Percentiles rank a stretch among this genome's conserved stretches.
These are phyloP conservation scores for Bettongia penicillata DNA, from an alignment of 2,113 vertebrate genomes.

Conservation along the genomic window DNA sequence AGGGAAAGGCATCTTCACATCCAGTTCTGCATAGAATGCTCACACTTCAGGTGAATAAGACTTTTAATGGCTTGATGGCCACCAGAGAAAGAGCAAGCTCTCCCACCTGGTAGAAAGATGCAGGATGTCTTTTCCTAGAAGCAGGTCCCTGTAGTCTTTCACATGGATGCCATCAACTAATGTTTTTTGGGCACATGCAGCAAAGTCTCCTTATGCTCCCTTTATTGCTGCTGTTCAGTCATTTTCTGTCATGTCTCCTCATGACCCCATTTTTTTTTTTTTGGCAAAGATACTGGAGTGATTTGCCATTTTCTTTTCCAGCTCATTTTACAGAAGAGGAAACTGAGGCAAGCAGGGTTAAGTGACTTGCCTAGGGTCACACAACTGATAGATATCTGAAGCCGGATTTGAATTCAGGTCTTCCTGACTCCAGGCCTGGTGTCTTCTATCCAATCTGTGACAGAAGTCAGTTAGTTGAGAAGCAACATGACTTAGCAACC, in stretches of 20 bases:
- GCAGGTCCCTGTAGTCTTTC: neutral
- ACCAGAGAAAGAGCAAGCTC: neutral
- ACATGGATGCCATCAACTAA: neutral
- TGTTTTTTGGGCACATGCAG: neutral
- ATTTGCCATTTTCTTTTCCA: neutral
- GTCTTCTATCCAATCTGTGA: neutral
- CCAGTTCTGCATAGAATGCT: neutral
- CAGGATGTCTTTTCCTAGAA: neutral
- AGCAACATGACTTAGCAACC: neutral
- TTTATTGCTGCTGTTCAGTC: neutral
- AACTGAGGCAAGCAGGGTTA: neutral
- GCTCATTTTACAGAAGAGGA: neutral
- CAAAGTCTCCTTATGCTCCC: neutral
- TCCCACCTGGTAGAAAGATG: neutral
- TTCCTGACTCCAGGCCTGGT: neutral
- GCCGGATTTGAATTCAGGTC: neutral
- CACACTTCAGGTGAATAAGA: neutral
- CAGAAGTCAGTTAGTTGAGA: neutral
- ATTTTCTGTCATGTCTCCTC: neutral
- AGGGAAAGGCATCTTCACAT: neutral
- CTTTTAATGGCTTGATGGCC: neutral
- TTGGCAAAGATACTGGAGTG: neutral
- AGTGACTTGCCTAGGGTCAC: neutral
- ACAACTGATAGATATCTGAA: neutral
- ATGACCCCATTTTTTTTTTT: neutral